Evolutionary conservation across 2,113 vertebrate genomes (phyloP), one percentile per base, ranked within the genome.

Genomic region (Ptilorrhoa leucosticta): DNA sequence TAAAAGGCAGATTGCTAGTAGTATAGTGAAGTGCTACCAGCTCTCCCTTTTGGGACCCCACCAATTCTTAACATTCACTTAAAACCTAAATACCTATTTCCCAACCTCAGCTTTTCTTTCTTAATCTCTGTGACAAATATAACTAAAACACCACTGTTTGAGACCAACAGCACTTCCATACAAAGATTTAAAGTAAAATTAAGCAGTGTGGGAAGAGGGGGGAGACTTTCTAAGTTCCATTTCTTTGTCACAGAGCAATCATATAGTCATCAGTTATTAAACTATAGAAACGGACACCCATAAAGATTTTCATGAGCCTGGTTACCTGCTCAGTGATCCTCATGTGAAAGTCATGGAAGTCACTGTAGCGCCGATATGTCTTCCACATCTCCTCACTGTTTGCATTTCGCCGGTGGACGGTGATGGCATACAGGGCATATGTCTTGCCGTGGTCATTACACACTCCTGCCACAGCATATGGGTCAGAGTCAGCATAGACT

Each of bases 271-370:
- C 2, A 10, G 23, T 61, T 65, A 54, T 3, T 13, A 50, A 87
- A 66, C 27, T 27, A 16, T 2, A 72, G 18, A 45, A 64, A 50
- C 0, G 0, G 9, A 15, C 10, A 47, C 16, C 42, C 60, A 15
- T 33, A n/a, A 70, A 57, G 33, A 18, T 15, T 57, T 54, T 27
- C 33, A 10, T 1, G 40, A 33, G 23, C 9, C 12, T 27, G 30
- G 63, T 91, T 97, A 99, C 99, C 99, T 99, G 99, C 83, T 99
- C 99, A 6, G 98, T 99, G 98, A 99, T 99, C 96, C 99, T 99
- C 99, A 99, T 99, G 87, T 99, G 99, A 66, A 99, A 99, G 97
- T 99, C 99, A 39, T 99, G 99, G 95, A 99, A 99, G 98, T 99
- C 99, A 13, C 99, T 99, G 83, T 99, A 99, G 57, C 99, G 99